These are phyloP conservation scores for Drosophila ercepeae DNA, from an alignment of 1,140 invertebrate species.

Conservation along the genomic window DNA sequence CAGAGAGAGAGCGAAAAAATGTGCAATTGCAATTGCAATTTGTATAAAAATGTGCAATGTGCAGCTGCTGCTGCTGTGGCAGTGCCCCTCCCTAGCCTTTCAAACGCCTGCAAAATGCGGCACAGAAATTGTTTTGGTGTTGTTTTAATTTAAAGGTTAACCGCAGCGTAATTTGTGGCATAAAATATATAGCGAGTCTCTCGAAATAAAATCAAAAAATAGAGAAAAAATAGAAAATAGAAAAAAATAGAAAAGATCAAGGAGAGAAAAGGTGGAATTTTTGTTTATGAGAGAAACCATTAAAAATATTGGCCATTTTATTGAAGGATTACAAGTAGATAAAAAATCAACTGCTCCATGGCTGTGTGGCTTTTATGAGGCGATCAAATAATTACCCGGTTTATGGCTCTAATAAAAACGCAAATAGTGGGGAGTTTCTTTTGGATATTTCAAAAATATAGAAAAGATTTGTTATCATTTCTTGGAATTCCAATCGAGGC, in stretches of 20 bases:
- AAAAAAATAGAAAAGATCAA: constrained; percentile 47
- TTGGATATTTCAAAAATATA: no score
- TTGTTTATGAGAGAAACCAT: not conserved
- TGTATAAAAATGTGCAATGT: constrained; percentile 60
- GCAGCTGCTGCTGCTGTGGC: constrained; percentile 57
- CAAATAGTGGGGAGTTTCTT: not conserved
- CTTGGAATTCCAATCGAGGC: not conserved
- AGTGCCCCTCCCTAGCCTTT: not conserved
- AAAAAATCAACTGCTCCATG: not conserved
- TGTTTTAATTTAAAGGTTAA: constrained; percentile 83
- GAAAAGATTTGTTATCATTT: no score
- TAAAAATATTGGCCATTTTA: not conserved
- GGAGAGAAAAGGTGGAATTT: constrained; percentile 15
- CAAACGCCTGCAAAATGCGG: constrained; percentile 54
- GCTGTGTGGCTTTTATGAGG: not conserved
- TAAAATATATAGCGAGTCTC: constrained; percentile 82
- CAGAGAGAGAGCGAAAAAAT: constrained; percentile 25
- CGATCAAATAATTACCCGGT: not conserved
- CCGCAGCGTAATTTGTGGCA: constrained; percentile 82
- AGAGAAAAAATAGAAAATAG: constrained; percentile 36
- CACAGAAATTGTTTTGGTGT: constrained; percentile 81
- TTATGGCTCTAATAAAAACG: not conserved
- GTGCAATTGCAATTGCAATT: constrained; percentile 65
- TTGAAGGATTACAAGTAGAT: not conserved
- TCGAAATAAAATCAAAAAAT: constrained; percentile 45